Evolutionary conservation across 2,888 invertebrate species (phyloP), one percentile per base, ranked within the genome.

Genomic region (Geophilus truncorum): DNA sequence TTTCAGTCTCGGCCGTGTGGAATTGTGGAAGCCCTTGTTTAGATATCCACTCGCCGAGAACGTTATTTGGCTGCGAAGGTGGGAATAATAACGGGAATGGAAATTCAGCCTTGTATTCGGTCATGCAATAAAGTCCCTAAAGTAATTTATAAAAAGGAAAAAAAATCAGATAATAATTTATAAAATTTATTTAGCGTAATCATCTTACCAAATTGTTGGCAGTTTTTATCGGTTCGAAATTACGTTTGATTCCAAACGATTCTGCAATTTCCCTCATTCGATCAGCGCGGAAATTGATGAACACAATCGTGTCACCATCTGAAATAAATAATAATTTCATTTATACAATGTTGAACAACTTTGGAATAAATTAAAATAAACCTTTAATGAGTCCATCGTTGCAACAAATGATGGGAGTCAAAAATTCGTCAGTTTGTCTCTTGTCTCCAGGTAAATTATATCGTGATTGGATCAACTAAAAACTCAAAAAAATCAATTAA

Each of bases 1-100:
- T 87, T 80, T 88, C 87, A 1, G 88, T 87, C 83, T 88, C 88
- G 86, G 88, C 88, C 82, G 87, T 88, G 81, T 88, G 88, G 82
- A 85, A 88, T 81, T 88, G 88, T 1, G 86, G 79, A 9, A 86
- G 83, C 9, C 84, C 84, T 82, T 87, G 85, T 34, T 83, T 83
- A 25, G 86, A 84, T 34, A 88, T 84, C 86, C 86, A 87, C 84
- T 88, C 88, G 1, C 88, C 87, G 76, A 88, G 83, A n/a, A 88
- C 88, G 82, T 88, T 88, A 30, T 85, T 85, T 80, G 87, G 87
- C 23, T 85, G 85, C 45, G 84, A 83, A 1, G 88, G 87, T n/a
- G 88, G 88, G 84, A 87, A 88, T 21, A 88, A 85, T 10, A 85
- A 82, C 15, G 84, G 85, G 83, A 88, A 88, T 18, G 86, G 86